A percentile compares a stretch with the other conserved stretches of the same genome.
Evolutionary conservation across 1,140 invertebrate genomes (phyloP).

Genomic region (Mylabris phalerata): DNA sequence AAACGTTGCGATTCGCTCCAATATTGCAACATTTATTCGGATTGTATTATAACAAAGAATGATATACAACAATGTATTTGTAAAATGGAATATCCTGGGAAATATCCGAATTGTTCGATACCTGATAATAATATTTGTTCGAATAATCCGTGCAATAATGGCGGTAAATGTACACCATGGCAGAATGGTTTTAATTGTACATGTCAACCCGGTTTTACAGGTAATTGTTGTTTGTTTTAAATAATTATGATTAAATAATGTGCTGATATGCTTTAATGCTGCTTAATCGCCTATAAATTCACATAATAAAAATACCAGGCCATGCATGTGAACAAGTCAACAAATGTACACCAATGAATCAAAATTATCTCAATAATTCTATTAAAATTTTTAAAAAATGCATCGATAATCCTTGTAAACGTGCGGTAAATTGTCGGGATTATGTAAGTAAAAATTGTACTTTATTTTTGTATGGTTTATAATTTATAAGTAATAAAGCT

Average conservation of each 20-base stretch:
- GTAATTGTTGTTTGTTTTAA: conserved; percentile 41
- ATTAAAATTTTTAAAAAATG: conserved; percentile 41
- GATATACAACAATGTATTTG: conserved; percentile 57
- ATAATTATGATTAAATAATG: not conserved
- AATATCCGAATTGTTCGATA: conserved; percentile 55
- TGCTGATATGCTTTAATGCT: not conserved
- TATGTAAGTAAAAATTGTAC: conserved; percentile 48
- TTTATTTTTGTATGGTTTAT: not conserved
- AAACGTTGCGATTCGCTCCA: conserved; percentile 44
- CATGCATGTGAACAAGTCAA: conserved; percentile 52
- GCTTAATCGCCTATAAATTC: not conserved
- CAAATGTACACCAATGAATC: too few relatives aligned
- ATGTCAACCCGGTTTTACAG: conserved; percentile 63
- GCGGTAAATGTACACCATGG: conserved; percentile 49
- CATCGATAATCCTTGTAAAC: conserved; percentile 49
- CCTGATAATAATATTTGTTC: conserved; percentile 51
- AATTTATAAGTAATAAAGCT: not conserved
- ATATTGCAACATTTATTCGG: conserved; percentile 48
- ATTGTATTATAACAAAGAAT: conserved; percentile 45
- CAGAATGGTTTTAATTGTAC: conserved; percentile 54
- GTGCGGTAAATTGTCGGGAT: conserved; percentile 51
- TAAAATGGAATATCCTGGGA: conserved; percentile 57
- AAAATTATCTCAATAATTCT: too few relatives aligned
- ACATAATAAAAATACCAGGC: conserved; percentile 40
- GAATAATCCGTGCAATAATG: conserved; percentile 54